A percentile compares a stretch with the other conserved stretches of the same genome.
phyloP scores from a whole-genome alignment of 2,888 invertebrate genomes.

The Tiphia femorata region DNA sequence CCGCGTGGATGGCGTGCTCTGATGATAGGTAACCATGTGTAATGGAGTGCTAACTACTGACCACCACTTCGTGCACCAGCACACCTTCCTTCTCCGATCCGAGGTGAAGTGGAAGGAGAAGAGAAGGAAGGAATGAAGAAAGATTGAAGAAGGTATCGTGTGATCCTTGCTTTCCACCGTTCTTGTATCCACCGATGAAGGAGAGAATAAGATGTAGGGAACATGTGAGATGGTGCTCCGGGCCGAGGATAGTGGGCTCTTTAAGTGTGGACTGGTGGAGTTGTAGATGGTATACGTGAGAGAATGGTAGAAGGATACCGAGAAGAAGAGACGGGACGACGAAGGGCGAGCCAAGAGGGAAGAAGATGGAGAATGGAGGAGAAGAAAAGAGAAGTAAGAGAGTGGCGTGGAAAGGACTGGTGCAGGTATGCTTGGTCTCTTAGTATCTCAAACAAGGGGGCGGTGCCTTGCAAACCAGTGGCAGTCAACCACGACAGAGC shows the following conservation, averaged over 20 bases:
- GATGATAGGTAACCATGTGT: constrained; percentile 66
- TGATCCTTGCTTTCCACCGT: too few species aligned
- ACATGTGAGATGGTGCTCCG: constrained; percentile 4
- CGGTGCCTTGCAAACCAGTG: constrained; percentile 59
- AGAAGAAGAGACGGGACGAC: constrained; percentile 9
- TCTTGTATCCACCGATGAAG: too few species aligned
- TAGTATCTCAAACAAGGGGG: constrained; percentile 64
- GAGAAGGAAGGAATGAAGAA: constrained; percentile 11
- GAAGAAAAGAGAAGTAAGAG: constrained; percentile 18
- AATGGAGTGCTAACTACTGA: constrained; percentile 66
- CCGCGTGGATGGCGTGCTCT: constrained; percentile 56
- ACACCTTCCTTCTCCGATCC: constrained; percentile 34
- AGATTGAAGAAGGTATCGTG: constrained; percentile 14
- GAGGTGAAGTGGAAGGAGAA: constrained; percentile 15
- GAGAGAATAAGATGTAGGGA: constrained; percentile 9
- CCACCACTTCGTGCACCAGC: constrained; percentile 60
- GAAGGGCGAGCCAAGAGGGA: constrained; percentile 11
- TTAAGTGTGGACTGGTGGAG: too few species aligned
- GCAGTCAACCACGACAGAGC: constrained; percentile 53
- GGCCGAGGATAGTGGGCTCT: constrained; percentile 1
- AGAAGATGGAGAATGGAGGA: constrained; percentile 5
- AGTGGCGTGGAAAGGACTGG: constrained; percentile 32
- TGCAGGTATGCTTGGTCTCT: constrained; percentile 51
- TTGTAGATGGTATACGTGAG: constrained; percentile 26
- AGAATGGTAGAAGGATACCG: constrained; percentile 23